phyloP scores from a whole-genome alignment of 2,113 vertebrate species.

The Octodon degus region DNA sequence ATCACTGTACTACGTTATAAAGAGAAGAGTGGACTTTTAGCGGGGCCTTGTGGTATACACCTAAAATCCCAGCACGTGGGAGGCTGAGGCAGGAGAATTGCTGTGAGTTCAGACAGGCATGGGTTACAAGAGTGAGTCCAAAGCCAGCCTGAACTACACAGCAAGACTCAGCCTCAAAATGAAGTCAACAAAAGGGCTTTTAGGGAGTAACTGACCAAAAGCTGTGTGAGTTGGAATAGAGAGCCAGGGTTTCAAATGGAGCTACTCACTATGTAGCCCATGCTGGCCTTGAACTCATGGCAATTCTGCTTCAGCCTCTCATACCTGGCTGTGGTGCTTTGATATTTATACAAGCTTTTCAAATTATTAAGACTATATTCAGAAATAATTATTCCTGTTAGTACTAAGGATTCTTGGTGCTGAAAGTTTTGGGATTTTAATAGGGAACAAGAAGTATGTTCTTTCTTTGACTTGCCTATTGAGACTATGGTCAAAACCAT shows the following conservation, averaged over 20 bases:
- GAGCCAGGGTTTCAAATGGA: neutral
- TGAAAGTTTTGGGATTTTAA: constrained; percentile 24
- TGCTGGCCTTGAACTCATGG: neutral
- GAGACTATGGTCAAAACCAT: constrained; percentile 18
- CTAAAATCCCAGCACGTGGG: neutral
- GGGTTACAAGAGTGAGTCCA: neutral
- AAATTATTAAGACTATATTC: neutral
- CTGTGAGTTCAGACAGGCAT: neutral
- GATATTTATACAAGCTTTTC: neutral
- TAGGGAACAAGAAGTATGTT: neutral
- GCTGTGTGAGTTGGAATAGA: neutral
- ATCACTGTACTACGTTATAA: neutral
- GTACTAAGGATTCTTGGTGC: neutral
- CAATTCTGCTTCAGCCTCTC: neutral
- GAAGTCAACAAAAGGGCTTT: neutral
- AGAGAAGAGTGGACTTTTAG: neutral
- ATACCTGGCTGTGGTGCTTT: neutral
- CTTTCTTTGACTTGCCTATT: constrained; percentile 22
- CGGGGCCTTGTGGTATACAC: neutral
- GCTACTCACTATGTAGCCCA: neutral
- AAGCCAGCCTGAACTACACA: neutral
- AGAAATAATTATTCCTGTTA: neutral
- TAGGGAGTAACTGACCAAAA: neutral
- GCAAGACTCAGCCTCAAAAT: neutral
- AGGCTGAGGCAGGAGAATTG: neutral